phyloP scores from a whole-genome alignment of 2,113 vertebrate species.

The Callipepla californica region DNA sequence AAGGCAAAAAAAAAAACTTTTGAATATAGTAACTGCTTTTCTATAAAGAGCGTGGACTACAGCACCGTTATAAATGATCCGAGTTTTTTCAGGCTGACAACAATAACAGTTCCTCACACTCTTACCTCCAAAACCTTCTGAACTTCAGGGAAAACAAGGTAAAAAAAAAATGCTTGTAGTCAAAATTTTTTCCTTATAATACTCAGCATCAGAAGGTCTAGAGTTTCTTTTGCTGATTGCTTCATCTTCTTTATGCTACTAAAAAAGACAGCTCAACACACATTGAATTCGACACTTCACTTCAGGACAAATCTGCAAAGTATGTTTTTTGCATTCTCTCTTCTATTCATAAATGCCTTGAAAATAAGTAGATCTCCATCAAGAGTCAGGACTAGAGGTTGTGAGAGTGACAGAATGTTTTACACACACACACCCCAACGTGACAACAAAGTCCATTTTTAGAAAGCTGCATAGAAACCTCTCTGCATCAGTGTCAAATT shows the following conservation, averaged over 20 bases:
- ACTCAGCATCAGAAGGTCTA: not conserved
- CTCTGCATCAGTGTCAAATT: slow-evolving; percentile 60
- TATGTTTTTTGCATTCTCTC: not conserved
- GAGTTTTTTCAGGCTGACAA: not conserved
- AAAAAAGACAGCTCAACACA: slow-evolving; percentile 32
- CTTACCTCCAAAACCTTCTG: not conserved
- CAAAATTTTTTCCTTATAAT: not conserved
- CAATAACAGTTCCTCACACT: not conserved
- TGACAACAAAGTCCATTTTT: slow-evolving; percentile 56
- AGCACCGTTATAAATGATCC: accelerated
- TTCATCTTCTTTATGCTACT: slow-evolving; percentile 41
- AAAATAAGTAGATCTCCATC: slow-evolving; percentile 62
- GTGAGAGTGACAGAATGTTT: slow-evolving; percentile 68
- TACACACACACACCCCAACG: not conserved
- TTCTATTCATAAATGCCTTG: slow-evolving; percentile 50
- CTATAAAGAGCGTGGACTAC: not conserved
- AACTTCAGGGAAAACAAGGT: not conserved
- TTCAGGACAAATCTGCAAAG: slow-evolving; percentile 51
- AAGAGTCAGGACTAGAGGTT: slow-evolving; percentile 52
- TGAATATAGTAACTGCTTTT: not conserved
- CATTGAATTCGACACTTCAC: slow-evolving; percentile 71
- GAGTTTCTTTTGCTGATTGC: slow-evolving; percentile 34
- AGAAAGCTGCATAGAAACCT: slow-evolving; percentile 20
- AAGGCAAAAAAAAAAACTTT: not conserved
- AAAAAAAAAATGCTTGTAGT: not conserved